Conservation (phyloP, 2,888 invertebrate genomes). For the Papilio gigon region DNA sequence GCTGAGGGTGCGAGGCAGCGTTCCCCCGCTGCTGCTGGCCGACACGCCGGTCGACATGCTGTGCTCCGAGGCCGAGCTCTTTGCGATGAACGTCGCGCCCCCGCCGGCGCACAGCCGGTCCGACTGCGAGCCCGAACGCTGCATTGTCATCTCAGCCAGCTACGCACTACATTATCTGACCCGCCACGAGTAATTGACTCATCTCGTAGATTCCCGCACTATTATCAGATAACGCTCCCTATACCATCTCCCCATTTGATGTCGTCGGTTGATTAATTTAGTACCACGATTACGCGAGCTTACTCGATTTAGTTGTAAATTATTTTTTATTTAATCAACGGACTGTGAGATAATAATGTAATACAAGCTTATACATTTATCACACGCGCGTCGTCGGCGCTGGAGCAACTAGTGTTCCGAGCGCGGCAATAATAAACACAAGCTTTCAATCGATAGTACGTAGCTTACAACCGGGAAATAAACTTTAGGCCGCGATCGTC, state of each 20-base stretch:
- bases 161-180: constrained; percentile 53
- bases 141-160: constrained; percentile 55
- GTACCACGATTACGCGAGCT: constrained; percentile 19
- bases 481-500: constrained; percentile 42
- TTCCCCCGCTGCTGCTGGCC: constrained; percentile 74
- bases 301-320: constrained; percentile 3
- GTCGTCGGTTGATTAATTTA: constrained; percentile 22
- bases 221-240: constrained; percentile 46
- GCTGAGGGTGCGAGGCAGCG: constrained; percentile 87
- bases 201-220: constrained; percentile 48
- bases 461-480: constrained; percentile 14
- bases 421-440: constrained; percentile 44
- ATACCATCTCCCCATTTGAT: constrained; percentile 46
- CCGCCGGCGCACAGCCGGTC: constrained; percentile 77
- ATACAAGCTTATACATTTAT: constrained; percentile 56
- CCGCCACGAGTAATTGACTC: constrained; percentile 40
- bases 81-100: constrained; percentile 66
- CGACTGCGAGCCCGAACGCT: constrained; percentile 83
- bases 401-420: constrained; percentile 59
- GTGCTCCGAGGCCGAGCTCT: constrained; percentile 78
- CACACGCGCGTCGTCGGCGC: constrained; percentile 57
- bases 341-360: constrained; percentile 48
- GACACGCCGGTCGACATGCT: constrained; percentile 80
- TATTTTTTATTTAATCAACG: constrained; percentile 38
- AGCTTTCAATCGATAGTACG: constrained; percentile 50